Base-by-base conservation (phyloP, 1,140 invertebrate species). In the Harpegnathos saltator region DNA sequence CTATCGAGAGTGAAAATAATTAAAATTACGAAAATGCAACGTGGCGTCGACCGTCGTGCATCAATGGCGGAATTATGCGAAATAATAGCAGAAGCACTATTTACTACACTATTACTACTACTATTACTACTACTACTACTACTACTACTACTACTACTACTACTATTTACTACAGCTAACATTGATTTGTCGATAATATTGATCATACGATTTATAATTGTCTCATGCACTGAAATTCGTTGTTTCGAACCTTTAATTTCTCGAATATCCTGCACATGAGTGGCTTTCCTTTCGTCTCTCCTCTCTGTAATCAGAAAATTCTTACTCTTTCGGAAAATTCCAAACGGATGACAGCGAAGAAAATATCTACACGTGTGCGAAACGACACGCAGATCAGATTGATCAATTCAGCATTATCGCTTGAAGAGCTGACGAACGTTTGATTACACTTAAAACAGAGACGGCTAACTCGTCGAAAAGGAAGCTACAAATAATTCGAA, bases 231-330 rank as follows among this genome's bases (percentile, higher is more conserved):
- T 73, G 62, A 88, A 91, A 84, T 52, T 89, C 69, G 82, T 86
- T 85, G 80, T 82, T 82, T 86, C 92, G 92, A 94, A 94, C 94
- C 94, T 94, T 94, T 91, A 90, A 91, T 94, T 92, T 94, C 92
- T 85, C 88, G 93, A 94, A 93, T 89, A 94, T 94, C 93, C 87
- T 93, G 92, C 81, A 83, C 75, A 85, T 86, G 91, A 85, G 91
- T 89, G 80, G 88, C 85, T 90, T 87, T 91, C 86, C 87, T 92
- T 63, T 92, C 93, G 74, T 92, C 90, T 89, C 89, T 89, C 81
- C 83, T 90, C 80, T 93, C 92, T 93, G 91, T 19, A 92, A 94
- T 85, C 33, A 89, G 44, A 91, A 78, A 77, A 75, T 68, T 24
- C 5, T 82, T 85, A 82, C 44, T 62, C 11, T 52, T 33, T 50